Conservation (phyloP, 1,140 invertebrate species). For the Alviniconcha marisindica region DNA sequence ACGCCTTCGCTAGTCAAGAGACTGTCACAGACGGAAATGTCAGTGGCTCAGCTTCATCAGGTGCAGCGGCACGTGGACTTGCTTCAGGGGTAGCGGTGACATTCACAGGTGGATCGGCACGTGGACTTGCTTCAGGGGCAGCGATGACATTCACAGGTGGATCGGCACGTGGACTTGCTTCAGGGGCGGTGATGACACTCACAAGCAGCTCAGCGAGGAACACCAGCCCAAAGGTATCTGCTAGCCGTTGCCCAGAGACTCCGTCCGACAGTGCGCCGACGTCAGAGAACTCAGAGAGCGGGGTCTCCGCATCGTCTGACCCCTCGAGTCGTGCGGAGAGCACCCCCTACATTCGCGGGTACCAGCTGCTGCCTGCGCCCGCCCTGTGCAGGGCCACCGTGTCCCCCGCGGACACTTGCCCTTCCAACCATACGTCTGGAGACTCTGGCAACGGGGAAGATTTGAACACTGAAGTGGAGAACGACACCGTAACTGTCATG, state of each 20-base stretch:
- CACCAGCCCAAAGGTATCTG: not conserved
- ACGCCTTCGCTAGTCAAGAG: not conserved
- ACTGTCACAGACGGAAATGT: not conserved
- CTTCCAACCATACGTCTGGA: conserved; percentile 18
- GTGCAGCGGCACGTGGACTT: not conserved
- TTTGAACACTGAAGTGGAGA: not conserved
- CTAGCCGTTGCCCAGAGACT: not conserved
- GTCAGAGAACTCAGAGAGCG: not conserved
- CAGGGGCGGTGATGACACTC: not conserved
- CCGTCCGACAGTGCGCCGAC: not conserved
- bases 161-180: no score
- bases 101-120: no score
- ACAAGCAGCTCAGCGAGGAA: not conserved
- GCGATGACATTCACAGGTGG: no score
- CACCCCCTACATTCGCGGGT: not conserved
- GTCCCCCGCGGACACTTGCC: not conserved
- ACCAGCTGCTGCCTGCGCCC: conserved; percentile 1
- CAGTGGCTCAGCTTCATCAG: not conserved
- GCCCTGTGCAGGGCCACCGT: not conserved
- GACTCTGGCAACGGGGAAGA: conserved; percentile 19
- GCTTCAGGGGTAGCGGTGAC: not conserved
- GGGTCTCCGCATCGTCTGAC: not conserved
- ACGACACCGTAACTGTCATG: no score
- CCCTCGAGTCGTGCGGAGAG: not conserved
- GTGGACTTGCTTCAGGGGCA: not conserved